phyloP scores from a whole-genome alignment of 92 coral and sea anemone genomes.

The Siderastrea radians region DNA sequence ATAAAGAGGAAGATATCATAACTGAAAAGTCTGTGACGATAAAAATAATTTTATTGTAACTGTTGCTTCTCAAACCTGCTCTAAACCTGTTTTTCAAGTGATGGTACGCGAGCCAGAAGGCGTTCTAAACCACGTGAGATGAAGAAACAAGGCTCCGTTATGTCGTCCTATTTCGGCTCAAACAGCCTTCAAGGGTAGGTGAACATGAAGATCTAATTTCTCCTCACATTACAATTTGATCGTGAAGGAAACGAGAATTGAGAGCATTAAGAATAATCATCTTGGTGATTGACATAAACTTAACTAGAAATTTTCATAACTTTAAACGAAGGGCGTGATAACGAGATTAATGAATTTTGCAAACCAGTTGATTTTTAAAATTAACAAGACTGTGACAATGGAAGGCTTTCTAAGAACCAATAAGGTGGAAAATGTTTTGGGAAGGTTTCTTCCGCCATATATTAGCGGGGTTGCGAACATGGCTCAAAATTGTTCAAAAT shows the following conservation, averaged over 20 bases:
- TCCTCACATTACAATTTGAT: neutral
- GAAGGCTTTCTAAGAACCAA: too few relatives aligned
- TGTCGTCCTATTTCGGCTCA: constrained; percentile 78
- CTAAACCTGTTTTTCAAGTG: constrained; percentile 58
- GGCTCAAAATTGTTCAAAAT: too few relatives aligned
- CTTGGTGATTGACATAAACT: neutral
- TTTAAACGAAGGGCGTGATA: too few relatives aligned
- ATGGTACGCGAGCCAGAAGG: constrained; percentile 57
- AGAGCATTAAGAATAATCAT: neutral
- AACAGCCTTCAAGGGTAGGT: constrained; percentile 61
- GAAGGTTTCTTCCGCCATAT: too few relatives aligned
- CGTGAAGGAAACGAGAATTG: neutral
- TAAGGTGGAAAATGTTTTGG: too few relatives aligned
- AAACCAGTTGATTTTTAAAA: too few relatives aligned
- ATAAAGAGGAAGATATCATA: too few relatives aligned
- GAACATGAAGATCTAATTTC: neutral
- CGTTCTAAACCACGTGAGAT: constrained; percentile 76
- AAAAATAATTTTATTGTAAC: neutral
- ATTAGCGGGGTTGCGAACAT: too few relatives aligned
- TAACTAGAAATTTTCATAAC: too few relatives aligned
- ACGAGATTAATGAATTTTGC: too few relatives aligned
- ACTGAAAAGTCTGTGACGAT: too few relatives aligned
- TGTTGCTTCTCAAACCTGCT: neutral
- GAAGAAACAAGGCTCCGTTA: constrained; percentile 83
- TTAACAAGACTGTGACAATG: too few relatives aligned